These are phyloP conservation scores for Calephelis perditalis DNA, from an alignment of 2,888 invertebrate genomes.

Conservation along the genomic window DNA sequence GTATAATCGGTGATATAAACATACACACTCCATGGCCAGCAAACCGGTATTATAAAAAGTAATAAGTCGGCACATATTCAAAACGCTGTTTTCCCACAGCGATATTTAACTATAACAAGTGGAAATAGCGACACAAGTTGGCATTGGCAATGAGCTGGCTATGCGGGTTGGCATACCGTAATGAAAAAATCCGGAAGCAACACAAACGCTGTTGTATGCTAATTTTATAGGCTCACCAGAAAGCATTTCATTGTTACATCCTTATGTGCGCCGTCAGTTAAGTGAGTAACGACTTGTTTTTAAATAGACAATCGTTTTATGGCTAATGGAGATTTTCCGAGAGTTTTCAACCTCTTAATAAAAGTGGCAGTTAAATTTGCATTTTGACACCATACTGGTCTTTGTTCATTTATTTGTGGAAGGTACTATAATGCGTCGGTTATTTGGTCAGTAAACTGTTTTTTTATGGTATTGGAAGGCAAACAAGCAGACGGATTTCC, in stretches of 20 bases:
- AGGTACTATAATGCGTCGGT: too few relatives aligned
- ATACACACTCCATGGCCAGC: too few relatives aligned
- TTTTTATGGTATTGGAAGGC: too few relatives aligned
- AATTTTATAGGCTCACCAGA: constrained; percentile 60
- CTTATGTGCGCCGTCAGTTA: constrained; percentile 21
- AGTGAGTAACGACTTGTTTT: constrained; percentile 19
- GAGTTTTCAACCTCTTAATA: too few relatives aligned
- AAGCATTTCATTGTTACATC: constrained; percentile 65
- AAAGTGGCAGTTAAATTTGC: too few relatives aligned
- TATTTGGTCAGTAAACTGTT: too few relatives aligned
- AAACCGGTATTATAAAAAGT: too few relatives aligned
- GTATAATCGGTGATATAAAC: too few relatives aligned
- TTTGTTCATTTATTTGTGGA: too few relatives aligned
- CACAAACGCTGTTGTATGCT: constrained; percentile 58
- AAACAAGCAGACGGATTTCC: too few relatives aligned
- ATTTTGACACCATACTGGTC: too few relatives aligned
- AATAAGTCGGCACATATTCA: too few relatives aligned
- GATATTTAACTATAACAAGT: background rate
- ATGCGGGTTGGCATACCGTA: constrained; percentile 22
- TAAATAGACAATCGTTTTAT: constrained; percentile 11
- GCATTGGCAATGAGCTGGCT: constrained; percentile 8
- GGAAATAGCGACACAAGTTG: constrained; percentile 1
- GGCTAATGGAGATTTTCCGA: constrained; percentile 4
- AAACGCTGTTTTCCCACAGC: constrained; percentile 1
- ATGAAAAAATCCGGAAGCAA: constrained; percentile 59